A percentile compares a stretch with the other conserved stretches of the same genome.
These are phyloP conservation scores for Erebia ligea DNA, from an alignment of 2,888 invertebrate genomes.

Conservation along the genomic window DNA sequence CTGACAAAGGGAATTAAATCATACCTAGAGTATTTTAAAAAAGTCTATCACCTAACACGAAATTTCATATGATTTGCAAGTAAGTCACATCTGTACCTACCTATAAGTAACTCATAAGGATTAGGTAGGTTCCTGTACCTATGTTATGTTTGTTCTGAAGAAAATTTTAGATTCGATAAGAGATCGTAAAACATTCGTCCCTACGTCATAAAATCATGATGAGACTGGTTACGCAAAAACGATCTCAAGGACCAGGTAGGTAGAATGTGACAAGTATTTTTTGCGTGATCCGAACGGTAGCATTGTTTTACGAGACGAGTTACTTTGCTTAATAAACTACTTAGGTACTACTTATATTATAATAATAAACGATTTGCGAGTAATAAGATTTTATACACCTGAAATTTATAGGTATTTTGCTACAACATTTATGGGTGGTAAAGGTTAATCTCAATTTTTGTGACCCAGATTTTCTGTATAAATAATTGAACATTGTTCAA, in stretches of 20 bases:
- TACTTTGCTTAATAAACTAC: conserved; percentile 68
- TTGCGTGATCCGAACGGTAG: conserved; percentile 61
- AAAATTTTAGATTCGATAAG: conserved; percentile 74
- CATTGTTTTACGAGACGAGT: conserved; percentile 79
- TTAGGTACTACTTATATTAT: neutral
- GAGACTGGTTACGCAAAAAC: conserved; percentile 60
- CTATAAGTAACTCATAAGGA: neutral
- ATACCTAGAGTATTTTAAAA: neutral
- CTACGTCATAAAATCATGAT: conserved; percentile 70
- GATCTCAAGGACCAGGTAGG: conserved; percentile 60
- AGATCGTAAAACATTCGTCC: conserved; percentile 76
- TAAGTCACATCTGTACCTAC: neutral
- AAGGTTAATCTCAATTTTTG: conserved; percentile 65
- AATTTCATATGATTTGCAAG: neutral
- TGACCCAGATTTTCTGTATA: conserved; percentile 49
- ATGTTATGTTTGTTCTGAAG: conserved; percentile 51
- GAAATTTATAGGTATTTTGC: conserved; percentile 72
- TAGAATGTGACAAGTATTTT: conserved; percentile 56
- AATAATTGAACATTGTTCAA: neutral
- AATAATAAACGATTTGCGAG: neutral
- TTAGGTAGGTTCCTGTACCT: neutral
- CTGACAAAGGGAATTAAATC: neutral
- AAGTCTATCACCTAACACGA: neutral
- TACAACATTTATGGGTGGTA: conserved; percentile 76
- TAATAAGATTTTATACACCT: conserved; percentile 33